These are phyloP conservation scores for Grus americana DNA, from an alignment of 2,113 vertebrate species.

Conservation along the genomic window DNA sequence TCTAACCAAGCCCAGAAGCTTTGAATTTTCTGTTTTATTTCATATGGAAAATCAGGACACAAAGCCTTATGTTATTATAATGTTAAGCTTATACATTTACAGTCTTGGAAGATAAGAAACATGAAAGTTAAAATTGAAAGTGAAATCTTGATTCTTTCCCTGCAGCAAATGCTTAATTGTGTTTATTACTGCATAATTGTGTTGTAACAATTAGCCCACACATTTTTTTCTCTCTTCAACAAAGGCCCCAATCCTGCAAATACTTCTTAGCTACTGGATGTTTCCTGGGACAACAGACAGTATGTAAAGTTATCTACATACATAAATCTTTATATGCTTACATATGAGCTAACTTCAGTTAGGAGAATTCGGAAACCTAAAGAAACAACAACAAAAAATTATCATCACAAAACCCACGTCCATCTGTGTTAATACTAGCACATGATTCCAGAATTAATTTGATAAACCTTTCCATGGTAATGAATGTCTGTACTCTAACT, in stretches of 20 bases:
- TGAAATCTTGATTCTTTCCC: not conserved
- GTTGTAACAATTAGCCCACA: constrained; percentile 30
- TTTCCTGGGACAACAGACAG: not conserved
- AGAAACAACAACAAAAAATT: not conserved
- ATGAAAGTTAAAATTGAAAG: constrained; percentile 6
- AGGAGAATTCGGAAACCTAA: not conserved
- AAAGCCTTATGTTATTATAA: not conserved
- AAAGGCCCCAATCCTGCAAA: not conserved
- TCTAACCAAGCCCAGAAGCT: not conserved
- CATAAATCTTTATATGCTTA: not conserved
- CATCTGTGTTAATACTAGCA: not conserved
- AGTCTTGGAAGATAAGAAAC: not conserved
- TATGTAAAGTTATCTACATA: not conserved
- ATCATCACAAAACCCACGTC: not conserved
- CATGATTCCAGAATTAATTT: not conserved
- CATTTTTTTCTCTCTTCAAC: not conserved
- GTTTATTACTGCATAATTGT: constrained; percentile 25
- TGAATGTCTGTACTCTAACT: not conserved
- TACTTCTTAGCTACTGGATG: not conserved
- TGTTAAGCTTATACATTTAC: not conserved
- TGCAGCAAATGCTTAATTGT: not conserved
- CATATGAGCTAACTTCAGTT: not conserved
- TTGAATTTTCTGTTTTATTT: constrained; percentile 19
- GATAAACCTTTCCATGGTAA: not conserved
- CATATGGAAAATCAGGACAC: not conserved